Evolutionary conservation across 2,113 vertebrate species (phyloP), one percentile per base, ranked within the genome.

Genomic region (Salvelinus alpinus): DNA sequence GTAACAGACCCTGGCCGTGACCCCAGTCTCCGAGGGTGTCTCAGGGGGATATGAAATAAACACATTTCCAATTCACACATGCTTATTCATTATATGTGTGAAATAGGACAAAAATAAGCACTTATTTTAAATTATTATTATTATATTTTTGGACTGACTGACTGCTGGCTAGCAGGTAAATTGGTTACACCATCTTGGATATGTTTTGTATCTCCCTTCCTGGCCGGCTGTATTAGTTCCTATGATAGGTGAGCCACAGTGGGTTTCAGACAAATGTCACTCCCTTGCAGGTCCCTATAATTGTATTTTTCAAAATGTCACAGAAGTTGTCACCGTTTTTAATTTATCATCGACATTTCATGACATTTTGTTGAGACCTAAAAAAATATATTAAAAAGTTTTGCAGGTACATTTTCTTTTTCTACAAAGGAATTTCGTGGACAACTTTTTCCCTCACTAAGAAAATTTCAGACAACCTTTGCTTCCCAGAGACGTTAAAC

Each of bases 291-390:
- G 91, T 92, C 90, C 89, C 71, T 83, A 67, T 88, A 89, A 89
- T 87, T 87, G 85, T 88, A 82, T 88, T 89, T 90, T 77, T 82
- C 78, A 82, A 91, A 92, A 92, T 92, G 87, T 83, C 91, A 91
- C 78, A 75, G 82, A 77, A 83, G 79, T 86, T 90, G 84, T 89
- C 86, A 80, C 83, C 44, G 18, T 67, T 75, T 89, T 88, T 89
- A 90, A 91, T 91, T 88, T 90, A 80, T 80, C 78, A 76, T 9
- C 67, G 81, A 85, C 87, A 87, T 90, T 90, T 76, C 51, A 70
- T 90, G 89, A 74, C 89, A 91, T 92, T 92, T 89, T 84, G 84
- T 67, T 77, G 62, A 14, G 11, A 74, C 72, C 80, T 84, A 82
- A 71, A 83, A 18, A 71, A 54, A 71, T 18, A 57, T 34, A 34